These are phyloP conservation scores for Heliconius sara DNA, from an alignment of 2,888 invertebrate species.

Conservation along the genomic window DNA sequence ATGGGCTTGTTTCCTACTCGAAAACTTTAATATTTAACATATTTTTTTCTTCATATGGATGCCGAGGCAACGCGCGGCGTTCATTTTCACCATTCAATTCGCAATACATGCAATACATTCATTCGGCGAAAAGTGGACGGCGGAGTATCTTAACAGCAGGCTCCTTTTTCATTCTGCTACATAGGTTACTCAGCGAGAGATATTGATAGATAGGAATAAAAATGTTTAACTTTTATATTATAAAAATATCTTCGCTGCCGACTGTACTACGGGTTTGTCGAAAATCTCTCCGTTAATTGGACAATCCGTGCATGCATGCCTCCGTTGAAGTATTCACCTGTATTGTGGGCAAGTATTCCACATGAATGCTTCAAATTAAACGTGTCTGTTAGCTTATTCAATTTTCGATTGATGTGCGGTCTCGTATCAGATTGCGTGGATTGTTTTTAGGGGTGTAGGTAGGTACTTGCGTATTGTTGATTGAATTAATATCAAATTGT, in stretches of 20 bases:
- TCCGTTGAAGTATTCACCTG: slow-evolving; percentile 9
- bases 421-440: slow-evolving; percentile 20
- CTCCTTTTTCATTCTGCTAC: no score
- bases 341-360: slow-evolving; percentile 36
- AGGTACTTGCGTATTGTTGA: neutral
- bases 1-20: no score
- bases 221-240: no score
- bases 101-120: no score
- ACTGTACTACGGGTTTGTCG: slow-evolving; percentile 18
- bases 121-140: no score
- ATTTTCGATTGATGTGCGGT: slow-evolving; percentile 35
- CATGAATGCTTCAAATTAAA: slow-evolving; percentile 38
- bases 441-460: neutral
- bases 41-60: no score
- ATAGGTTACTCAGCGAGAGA: no score
- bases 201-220: no score
- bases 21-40: no score
- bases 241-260: neutral
- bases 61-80: no score
- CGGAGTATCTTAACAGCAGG: no score
- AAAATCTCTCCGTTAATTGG: slow-evolving; percentile 19
- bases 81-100: no score
- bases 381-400: slow-evolving; percentile 38
- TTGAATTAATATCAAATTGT: neutral
- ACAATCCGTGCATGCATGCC: slow-evolving; percentile 17